Evolutionary conservation across 2,113 vertebrate genomes (phyloP).

Genomic region (Ictidomys tridecemlineatus): DNA sequence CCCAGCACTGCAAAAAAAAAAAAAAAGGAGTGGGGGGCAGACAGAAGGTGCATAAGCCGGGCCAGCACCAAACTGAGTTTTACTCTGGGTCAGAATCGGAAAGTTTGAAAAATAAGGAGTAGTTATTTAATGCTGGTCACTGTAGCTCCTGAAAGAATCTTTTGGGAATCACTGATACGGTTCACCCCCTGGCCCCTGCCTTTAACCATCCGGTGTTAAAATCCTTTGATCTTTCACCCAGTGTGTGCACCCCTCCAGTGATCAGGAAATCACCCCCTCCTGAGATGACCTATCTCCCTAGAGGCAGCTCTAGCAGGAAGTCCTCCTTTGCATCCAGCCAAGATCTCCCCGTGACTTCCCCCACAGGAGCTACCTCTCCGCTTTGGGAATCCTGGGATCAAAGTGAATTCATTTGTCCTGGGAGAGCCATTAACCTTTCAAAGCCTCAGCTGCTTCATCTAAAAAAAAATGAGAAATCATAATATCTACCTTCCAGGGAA

Average conservation of each 20-base stretch:
- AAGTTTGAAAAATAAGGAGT: not conserved
- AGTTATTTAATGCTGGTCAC: too few relatives aligned
- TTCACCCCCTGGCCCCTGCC: not conserved
- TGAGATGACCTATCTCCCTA: not conserved
- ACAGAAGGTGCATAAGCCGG: not conserved
- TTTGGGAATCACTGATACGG: not conserved
- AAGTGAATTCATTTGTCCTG: constrained; percentile 1
- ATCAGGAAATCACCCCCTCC: constrained; percentile 33
- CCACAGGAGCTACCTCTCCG: not conserved
- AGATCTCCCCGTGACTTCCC: not conserved
- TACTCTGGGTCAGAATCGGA: constrained; percentile 28
- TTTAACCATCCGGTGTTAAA: not conserved
- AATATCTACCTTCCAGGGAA: not conserved
- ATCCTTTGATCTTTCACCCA: constrained; percentile 68
- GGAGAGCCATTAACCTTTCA: not conserved
- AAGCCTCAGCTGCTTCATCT: constrained; percentile 28
- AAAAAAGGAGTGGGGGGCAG: not conserved
- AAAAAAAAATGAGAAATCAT: not conserved
- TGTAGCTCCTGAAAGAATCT: constrained; percentile 54
- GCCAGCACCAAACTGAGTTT: not conserved
- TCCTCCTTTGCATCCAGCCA: not conserved
- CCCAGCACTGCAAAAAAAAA: too few relatives aligned
- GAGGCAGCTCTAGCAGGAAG: not conserved
- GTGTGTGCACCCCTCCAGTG: not conserved
- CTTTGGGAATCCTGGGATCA: constrained; percentile 21